Base-by-base conservation (phyloP, 1,140 invertebrate species). In the Trinorchestia longiramus region DNA sequence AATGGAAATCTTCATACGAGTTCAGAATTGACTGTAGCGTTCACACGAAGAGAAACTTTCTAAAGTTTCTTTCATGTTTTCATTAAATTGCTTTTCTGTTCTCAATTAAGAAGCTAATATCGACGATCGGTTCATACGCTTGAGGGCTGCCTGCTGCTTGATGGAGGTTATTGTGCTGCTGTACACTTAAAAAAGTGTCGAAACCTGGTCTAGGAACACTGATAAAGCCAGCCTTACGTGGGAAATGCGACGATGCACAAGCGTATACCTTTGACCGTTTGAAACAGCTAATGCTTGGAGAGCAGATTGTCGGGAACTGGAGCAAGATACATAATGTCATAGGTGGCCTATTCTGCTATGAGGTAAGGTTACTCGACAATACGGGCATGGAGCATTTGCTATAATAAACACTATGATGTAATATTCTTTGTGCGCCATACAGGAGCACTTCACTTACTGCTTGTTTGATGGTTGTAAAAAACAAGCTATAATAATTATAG, bases 301-400 rank as follows among this genome's bases (percentile, higher is more conserved):
- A 94, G 47, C 92, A 94, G 41, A 94, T 94, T 43, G 92, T 94
- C 43, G 47, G 92, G 43, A 47, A 94, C 43, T 47, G 15, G 92
- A 47, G 40, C 43, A 44, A 45, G 43, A 28, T 94, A 8, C 44
- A 94, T 45, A 94, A 94, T 94, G 92, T 47, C 92, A 94, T 94
- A 94, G 92, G 92, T 94, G 92, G 43, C 92, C 92, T 43, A 43
- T 44, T 94, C 92, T 94, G 19, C 23, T 23, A 36, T 45, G 43
- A 94, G 44, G 92, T 94, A 94, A 94, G 41, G 36, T n/a, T 43
- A n/a, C 43, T 45, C 43, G 44, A 45, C 47, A 94, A 94, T 44
- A 40, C 92, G 43, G 41, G 36, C 92, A 94, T 42, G 41, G 36
- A 15, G 17, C 92, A 6, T 40, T 94, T 94, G 92, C 44, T 94